A percentile compares a stretch with the other conserved stretches of the same genome.
phyloP scores from a whole-genome alignment of 2,888 invertebrate genomes.

The Hemaris fuciformis region DNA sequence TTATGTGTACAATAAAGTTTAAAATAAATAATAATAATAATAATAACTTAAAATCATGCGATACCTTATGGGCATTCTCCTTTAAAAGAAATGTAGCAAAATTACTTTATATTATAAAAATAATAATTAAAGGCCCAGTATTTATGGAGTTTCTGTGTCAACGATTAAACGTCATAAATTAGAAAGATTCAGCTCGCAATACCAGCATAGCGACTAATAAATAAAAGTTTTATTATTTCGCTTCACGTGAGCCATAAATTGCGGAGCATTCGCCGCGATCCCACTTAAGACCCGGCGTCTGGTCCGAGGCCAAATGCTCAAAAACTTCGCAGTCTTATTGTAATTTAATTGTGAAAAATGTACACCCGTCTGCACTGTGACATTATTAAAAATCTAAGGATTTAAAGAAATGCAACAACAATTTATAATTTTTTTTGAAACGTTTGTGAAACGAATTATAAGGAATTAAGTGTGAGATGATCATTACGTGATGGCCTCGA shows the following conservation, averaged over 20 bases:
- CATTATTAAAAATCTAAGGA: background rate
- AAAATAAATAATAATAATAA: no score
- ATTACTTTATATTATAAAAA: no score
- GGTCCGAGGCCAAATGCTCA: conserved; percentile 30
- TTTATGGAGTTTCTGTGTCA: no score
- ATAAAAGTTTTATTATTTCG: background rate
- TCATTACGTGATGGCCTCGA: no score
- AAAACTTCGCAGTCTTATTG: conserved; percentile 30
- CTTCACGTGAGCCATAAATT: background rate
- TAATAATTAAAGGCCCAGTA: no score
- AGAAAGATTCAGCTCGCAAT: background rate
- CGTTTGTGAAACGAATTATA: no score
- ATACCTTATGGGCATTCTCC: no score
- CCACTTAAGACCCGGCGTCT: conserved; percentile 13
- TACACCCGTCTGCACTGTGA: background rate
- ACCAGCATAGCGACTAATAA: background rate
- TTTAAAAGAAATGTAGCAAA: no score
- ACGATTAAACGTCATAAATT: background rate
- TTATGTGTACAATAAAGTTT: no score
- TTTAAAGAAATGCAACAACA: background rate
- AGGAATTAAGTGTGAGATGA: no score
- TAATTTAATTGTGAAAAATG: conserved; percentile 25
- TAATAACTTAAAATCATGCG: no score
- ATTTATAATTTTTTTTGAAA: background rate
- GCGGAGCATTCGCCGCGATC: background rate